These are phyloP conservation scores for Trachymyrmex septentrionalis DNA, from an alignment of 1,140 invertebrate species.

Conservation along the genomic window DNA sequence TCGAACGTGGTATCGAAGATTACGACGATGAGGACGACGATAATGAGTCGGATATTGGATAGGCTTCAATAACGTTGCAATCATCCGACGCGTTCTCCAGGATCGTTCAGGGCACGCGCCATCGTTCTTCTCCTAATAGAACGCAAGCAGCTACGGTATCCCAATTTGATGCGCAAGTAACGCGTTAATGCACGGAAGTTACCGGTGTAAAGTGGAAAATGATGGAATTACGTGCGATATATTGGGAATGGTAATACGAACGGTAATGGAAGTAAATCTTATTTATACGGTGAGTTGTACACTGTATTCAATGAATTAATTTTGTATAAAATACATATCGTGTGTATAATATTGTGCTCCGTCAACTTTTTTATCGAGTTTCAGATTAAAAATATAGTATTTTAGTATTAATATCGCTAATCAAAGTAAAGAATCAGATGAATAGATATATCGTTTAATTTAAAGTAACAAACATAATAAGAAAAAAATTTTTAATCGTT, in stretches of 20 bases:
- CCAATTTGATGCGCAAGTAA: constrained; percentile 49
- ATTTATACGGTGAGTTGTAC: constrained; percentile 31
- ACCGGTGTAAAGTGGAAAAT: constrained; percentile 41
- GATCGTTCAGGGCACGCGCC: constrained; percentile 39
- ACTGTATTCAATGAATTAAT: constrained; percentile 21
- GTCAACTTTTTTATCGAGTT: background rate
- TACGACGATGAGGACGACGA: constrained; percentile 16
- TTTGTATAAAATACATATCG: constrained; percentile 3
- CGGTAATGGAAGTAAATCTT: constrained; percentile 25
- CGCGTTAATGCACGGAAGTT: constrained; percentile 45
- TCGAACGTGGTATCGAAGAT: constrained; percentile 71
- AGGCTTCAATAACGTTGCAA: constrained; percentile 76
- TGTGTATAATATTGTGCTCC: background rate
- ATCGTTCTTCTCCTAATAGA: constrained; percentile 25
- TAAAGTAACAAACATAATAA: background rate
- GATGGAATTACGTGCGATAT: constrained; percentile 47
- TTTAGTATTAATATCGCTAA: too few species aligned
- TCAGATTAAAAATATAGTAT: background rate
- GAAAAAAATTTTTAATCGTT: background rate
- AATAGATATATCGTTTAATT: background rate
- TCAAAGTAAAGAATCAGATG: background rate
- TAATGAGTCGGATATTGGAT: constrained; percentile 67
- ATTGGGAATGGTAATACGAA: constrained; percentile 12
- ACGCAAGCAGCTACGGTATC: constrained; percentile 40
- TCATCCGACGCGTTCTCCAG: constrained; percentile 67